Evolutionary conservation across 2,888 invertebrate genomes (phyloP).

Genomic region (Oxytorus armatus): DNA sequence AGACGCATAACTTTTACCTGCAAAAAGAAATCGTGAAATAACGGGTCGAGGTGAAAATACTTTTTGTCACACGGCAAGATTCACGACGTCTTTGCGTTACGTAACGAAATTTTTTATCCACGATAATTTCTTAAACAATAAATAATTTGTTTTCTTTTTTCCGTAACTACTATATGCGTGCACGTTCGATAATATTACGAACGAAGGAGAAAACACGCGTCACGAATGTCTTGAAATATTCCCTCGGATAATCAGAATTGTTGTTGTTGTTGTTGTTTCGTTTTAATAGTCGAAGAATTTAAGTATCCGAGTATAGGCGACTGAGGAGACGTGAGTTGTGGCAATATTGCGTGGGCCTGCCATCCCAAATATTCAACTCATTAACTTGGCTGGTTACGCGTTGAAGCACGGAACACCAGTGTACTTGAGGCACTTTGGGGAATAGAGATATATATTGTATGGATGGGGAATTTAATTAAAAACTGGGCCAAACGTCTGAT

Average conservation of each 20-base stretch:
- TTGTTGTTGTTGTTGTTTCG: conserved; percentile 15
- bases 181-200: neutral
- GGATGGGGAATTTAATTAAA: neutral
- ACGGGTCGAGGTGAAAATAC: too few relatives aligned
- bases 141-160: neutral
- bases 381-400: neutral
- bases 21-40: too few relatives aligned
- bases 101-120: conserved; percentile 5
- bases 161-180: too few relatives aligned
- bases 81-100: neutral
- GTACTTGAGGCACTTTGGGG: neutral
- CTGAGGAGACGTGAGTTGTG: neutral
- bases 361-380: conserved; percentile 29
- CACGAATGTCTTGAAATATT: conserved; percentile 27
- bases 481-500: neutral
- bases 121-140: neutral
- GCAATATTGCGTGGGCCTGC: conserved; percentile 1
- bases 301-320: neutral
- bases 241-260: conserved; percentile 24
- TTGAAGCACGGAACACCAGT: neutral
- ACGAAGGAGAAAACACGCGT: conserved; percentile 1
- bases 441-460: neutral
- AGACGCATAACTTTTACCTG: too few relatives aligned
- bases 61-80: neutral
- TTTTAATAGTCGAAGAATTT: conserved; percentile 25